Evolutionary conservation across 1,140 invertebrate genomes (phyloP), one percentile per base, ranked within the genome.

Genomic region (Trinorchestia longiramus): DNA sequence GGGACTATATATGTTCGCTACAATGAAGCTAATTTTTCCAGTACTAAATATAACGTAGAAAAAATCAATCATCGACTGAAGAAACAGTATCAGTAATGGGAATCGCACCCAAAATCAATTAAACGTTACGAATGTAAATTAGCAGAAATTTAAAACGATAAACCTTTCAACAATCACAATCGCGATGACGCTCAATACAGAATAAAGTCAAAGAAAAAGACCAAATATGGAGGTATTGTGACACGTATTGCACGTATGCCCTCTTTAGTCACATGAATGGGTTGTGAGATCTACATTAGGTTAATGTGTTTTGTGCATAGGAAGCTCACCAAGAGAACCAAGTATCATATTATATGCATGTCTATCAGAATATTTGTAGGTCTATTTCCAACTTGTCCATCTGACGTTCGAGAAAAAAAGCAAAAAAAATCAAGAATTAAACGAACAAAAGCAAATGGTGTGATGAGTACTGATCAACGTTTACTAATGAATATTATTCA

Each of bases 141-240:
- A 53, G 6, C 47, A 53, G 19, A 19, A 53, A 77, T 23, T 77
- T 77, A 36, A 77, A 77, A 77, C 19, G 19, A 53, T 77, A 77
- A 36, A 77, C 15, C 36, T 53, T 1, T 11, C 15, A 77, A 36
- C 62, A 77, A 77, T 77, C 62, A 77, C 62, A 77, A 77, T 36
- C 62, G 28, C 62, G 28, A 77, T 77, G 28, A 77, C 62, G 36
- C 62, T 77, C 62, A 77, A 77, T 36, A 77, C 11, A 77, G 36
- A 11, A 77, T 77, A 36, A 19, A 77, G 36, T 77, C 62, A 15
- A 53, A 11, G 62, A 77, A 36, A 77, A 77, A 77, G 47, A 23
- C 28, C 11, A 77, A 77, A 77, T 90, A 90, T 3, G 88, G 88
- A 90, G 36, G 43, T 90, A 90, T 90, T 90, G 88, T 90, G 88